These are phyloP conservation scores for Deilephila elpenor DNA, from an alignment of 2,888 invertebrate genomes.

Conservation along the genomic window DNA sequence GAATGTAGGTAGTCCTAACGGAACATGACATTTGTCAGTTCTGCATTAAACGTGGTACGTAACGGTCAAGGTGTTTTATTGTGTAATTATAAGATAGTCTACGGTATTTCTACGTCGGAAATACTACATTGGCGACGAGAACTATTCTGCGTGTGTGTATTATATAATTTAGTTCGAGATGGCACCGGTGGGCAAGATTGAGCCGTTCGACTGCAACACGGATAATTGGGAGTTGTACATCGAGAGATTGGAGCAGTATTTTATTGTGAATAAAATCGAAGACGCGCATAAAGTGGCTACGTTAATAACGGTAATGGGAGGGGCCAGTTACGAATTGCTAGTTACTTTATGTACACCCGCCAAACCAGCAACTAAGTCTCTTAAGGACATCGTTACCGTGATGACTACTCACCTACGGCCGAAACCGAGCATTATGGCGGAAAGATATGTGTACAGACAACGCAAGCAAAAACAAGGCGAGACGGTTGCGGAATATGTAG, in stretches of 20 bases:
- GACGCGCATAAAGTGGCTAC: slow-evolving; percentile 21
- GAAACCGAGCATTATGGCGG: slow-evolving; percentile 27
- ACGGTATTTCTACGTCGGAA: too few species aligned
- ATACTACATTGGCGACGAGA: too few species aligned
- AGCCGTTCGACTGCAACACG: background rate
- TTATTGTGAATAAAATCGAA: slow-evolving; percentile 14
- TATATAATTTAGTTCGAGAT: too few species aligned
- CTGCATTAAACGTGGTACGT: background rate
- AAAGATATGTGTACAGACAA: slow-evolving; percentile 31
- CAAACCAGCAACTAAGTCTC: background rate
- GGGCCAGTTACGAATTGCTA: slow-evolving; percentile 26
- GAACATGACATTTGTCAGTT: background rate
- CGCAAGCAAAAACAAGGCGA: slow-evolving; percentile 25
- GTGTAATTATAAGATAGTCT: too few species aligned
- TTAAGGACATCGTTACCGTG: background rate
- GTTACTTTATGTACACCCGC: slow-evolving; percentile 13
- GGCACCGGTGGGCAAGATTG: background rate
- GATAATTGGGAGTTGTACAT: slow-evolving; percentile 20
- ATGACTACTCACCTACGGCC: slow-evolving; percentile 27
- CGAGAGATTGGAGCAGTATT: slow-evolving; percentile 23
- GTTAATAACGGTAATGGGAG: slow-evolving; percentile 31
- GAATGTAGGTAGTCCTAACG: background rate
- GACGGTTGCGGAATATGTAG: slow-evolving; percentile 29
- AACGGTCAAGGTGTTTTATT: too few species aligned
- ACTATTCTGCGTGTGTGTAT: too few species aligned